Conservation (phyloP, 2,888 invertebrate species). For the Epirrhoe alternata region DNA sequence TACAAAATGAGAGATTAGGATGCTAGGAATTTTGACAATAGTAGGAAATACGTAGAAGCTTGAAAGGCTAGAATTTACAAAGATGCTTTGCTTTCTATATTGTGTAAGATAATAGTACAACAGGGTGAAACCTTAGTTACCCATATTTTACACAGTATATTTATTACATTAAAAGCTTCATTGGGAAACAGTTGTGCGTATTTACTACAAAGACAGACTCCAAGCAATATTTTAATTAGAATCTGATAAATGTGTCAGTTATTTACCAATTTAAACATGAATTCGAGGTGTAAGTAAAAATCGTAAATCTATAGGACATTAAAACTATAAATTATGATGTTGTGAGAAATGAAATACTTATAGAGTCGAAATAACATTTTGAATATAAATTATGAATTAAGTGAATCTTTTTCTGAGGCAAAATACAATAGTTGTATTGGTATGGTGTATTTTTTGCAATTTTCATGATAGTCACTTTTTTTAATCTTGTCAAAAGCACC, state of each 20-base stretch:
- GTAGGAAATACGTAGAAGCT: conserved; percentile 80
- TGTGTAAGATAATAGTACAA: conserved; percentile 48
- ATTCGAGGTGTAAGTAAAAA: neutral
- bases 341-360: conserved; percentile 13
- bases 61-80: conserved; percentile 71
- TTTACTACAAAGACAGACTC: neutral
- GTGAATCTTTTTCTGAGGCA: conserved; percentile 3
- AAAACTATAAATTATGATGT: neutral
- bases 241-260: conserved; percentile 3
- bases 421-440: neutral
- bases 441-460: neutral
- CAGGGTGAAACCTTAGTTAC: conserved; percentile 61
- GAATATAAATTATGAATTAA: conserved; percentile 8
- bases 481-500: neutral
- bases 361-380: neutral
- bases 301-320: neutral
- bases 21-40: conserved; percentile 81
- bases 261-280: neutral
- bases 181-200: neutral
- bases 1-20: conserved; percentile 52
- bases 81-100: conserved; percentile 66
- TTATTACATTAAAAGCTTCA: conserved; percentile 1
- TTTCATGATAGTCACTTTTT: neutral
- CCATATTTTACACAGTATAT: conserved; percentile 6
- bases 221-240: conserved; percentile 22